Base-by-base conservation (phyloP, 2,113 vertebrate species). In the Acinonyx jubatus region DNA sequence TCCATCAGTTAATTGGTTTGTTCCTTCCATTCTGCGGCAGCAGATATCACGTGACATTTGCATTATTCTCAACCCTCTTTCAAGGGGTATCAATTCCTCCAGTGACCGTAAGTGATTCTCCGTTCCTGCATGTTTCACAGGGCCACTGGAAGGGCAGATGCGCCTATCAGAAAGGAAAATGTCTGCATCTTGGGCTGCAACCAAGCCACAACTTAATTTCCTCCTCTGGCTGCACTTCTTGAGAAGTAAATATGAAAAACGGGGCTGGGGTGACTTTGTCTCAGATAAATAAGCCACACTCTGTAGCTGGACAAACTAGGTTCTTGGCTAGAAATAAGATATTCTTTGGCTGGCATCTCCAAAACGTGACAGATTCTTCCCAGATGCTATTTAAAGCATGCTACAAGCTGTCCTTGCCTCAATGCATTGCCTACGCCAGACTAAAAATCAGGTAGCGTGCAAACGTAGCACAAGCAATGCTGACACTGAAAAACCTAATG, bases 131-230 rank as follows among this genome's bases (percentile, higher is more conserved):
- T 27, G 57, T 61, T 97, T 96, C 95, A 23, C 2, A 0, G 90
- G 96, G 96, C 94, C 80, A 95, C 74, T 23, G 80, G 69, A 69
- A 95, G 79, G 96, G 69, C 66, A 0, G 96, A 92, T 48, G 76
- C 0, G 5, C 94, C 96, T 95, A 90, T 96, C 96, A 69, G 33
- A 93, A 52, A 95, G 68, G 88, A 91, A 83, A 96, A 73, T 33
- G 74, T 96, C 92, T 88, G 80, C 41, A 50, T 91, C 81, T 95
- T 96, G 92, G 91, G 90, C 78, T 97, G 88, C 73, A 88, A 96
- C 95, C 93, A 97, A 97, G 66, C 88, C 96, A 81, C 93, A 95
- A 93, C 95, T 97, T 94, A 95, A 92, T 97, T 97, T 98, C 96
- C 88, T 97, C 94, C 57, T 61, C 74, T 95, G 95, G 94, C 94